Evolutionary conservation across 2,113 vertebrate species (phyloP), one percentile per base, ranked within the genome.

Genomic region (Syrrhaptes paradoxus): DNA sequence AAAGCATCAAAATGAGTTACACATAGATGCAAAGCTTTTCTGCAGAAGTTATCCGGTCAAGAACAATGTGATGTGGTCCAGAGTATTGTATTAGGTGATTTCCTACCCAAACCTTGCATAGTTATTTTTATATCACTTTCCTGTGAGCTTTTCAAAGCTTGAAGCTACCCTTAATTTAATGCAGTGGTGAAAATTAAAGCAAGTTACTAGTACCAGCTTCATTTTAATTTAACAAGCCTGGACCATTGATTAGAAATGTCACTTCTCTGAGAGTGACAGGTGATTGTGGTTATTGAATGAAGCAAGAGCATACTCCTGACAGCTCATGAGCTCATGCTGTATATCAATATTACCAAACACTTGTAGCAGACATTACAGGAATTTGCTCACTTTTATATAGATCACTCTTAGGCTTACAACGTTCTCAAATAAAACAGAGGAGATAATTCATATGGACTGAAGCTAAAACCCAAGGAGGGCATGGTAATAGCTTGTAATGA

Each of bases 91-190:
- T 36, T 17, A 71, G 20, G 55, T 55, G 63, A 90, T 83, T 86
- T 92, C 87, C 90, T 78, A 93, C 7, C 11, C 58, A 67, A 86
- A 77, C 54, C 17, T 77, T 34, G 28, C 4, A 1, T 9, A 65
- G 62, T 34, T 85, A 70, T 71, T 93, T 96, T 95, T 71, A 41
- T 43, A 63, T n/a, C 72, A n/a, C n/a, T 94, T 96, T 87, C 76
- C 90, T 65, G 61, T 41, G 34, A 57, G 48, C 22, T 80, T 70
- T 38, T 58, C 43, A 51, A 85, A 77, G 51, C 43, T 54, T 71
- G 58, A 80, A 79, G 67, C 15, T 63, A 19, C 34, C 38, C 34
- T 58, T 75, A 43, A 67, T 34, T 72, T 79, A 76, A 85, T 11
- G 22, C 7, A 22, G 46, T 1, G 3, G 12, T 80, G 9, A 87